Conservation (phyloP, 2,888 invertebrate species). For the Eurois occulta region DNA sequence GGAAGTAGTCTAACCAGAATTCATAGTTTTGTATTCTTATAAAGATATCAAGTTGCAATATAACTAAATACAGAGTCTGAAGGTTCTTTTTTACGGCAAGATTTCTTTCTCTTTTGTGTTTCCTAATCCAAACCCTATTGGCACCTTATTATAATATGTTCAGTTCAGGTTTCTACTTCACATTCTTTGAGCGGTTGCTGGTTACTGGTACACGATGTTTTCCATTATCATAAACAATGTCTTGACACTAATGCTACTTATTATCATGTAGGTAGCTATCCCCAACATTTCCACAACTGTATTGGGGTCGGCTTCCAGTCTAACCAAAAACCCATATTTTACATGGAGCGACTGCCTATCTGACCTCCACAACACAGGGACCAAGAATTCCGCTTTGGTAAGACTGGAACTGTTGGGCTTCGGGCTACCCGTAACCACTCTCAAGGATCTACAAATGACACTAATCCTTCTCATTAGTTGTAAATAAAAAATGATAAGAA, state of each 20-base stretch:
- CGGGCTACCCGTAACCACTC: background rate
- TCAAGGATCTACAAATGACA: background rate
- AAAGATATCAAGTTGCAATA: background rate
- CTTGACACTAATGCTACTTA: background rate
- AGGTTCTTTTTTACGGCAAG: background rate
- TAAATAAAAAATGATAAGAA: background rate
- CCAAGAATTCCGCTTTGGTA: background rate
- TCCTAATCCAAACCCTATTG: background rate
- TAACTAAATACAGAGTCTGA: background rate
- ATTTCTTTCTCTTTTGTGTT: background rate
- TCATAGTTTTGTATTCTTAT: background rate
- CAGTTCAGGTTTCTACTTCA: background rate
- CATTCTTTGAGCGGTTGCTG: background rate
- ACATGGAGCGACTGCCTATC: background rate
- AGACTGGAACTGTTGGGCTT: background rate
- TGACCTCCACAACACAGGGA: background rate
- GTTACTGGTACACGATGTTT: background rate
- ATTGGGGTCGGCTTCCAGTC: background rate
- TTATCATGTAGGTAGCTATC: background rate
- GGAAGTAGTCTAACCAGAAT: conserved; percentile 39
- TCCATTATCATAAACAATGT: background rate
- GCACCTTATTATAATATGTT: background rate
- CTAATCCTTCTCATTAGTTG: too few relatives aligned
- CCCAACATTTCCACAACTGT: background rate
- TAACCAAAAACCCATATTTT: background rate